Evolutionary conservation across 2,888 invertebrate genomes (phyloP).

Genomic region (Eristalis pertinax): DNA sequence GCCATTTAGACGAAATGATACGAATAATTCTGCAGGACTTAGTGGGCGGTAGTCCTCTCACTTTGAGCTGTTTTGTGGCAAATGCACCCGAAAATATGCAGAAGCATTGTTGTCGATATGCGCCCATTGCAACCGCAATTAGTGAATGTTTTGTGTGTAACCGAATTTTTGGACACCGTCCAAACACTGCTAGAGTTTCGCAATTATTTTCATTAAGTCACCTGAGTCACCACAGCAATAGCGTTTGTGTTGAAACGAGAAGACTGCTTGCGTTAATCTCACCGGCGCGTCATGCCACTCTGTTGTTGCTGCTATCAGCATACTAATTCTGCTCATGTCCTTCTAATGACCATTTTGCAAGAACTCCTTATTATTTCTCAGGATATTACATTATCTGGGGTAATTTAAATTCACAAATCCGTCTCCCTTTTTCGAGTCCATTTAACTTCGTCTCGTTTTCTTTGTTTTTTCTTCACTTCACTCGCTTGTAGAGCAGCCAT

Average conservation of each 20-base stretch:
- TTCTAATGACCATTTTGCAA: conserved; percentile 35
- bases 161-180: not conserved
- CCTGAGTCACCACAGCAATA: not conserved
- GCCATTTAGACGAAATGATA: not conserved
- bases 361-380: conserved; percentile 43
- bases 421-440: conserved; percentile 63
- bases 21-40: not conserved
- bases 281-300: not conserved
- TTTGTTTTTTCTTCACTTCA: conserved; percentile 4
- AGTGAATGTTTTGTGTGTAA: conserved; percentile 1
- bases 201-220: not conserved
- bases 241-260: not conserved
- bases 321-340: conserved; percentile 31
- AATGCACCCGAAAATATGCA: not conserved
- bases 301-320: not conserved
- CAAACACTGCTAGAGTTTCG: not conserved
- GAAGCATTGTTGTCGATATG: not conserved
- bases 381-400: conserved; percentile 63
- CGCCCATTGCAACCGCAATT: not conserved
- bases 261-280: conserved; percentile 5
- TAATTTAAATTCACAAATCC: conserved; percentile 67
- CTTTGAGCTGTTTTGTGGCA: not conserved
- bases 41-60: not conserved
- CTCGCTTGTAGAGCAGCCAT: not conserved
- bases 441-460: conserved; percentile 45